Percentiles rank a stretch among this genome's conserved stretches.
Conservation (phyloP, 2,797 vertebrate genomes). For the Aeoliscus strigatus region DNA sequence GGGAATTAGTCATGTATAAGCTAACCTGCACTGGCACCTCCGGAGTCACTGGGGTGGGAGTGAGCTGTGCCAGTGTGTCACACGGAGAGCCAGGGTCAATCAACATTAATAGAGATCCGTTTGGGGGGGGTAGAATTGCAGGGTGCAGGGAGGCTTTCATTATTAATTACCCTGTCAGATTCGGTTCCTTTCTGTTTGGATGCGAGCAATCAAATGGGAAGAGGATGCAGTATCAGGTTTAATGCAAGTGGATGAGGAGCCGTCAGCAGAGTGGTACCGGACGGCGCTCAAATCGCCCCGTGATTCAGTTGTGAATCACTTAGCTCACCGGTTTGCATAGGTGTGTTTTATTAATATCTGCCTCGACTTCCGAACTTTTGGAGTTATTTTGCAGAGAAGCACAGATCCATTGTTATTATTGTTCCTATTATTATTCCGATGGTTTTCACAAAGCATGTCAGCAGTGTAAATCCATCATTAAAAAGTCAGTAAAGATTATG, state of each 20-base stretch:
- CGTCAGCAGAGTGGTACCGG: constrained; percentile 15
- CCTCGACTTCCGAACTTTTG: too few relatives aligned
- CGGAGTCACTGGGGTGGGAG: constrained; percentile 40
- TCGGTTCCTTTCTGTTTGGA: constrained; percentile 49
- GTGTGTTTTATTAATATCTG: too few relatives aligned
- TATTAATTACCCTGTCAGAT: constrained; percentile 66
- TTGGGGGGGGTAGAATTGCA: constrained; percentile 47
- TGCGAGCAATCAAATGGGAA: constrained; percentile 42
- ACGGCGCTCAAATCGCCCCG: constrained; percentile 8
- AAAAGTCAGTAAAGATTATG: constrained; percentile 2
- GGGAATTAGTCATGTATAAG: constrained; percentile 67
- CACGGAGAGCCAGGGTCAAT: constrained; percentile 57
- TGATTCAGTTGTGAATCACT: constrained; percentile 20
- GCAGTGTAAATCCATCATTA: constrained; percentile 29
- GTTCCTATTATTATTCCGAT: too few relatives aligned
- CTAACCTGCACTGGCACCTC: constrained; percentile 67
- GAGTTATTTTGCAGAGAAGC: too few relatives aligned
- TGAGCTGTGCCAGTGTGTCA: constrained; percentile 53
- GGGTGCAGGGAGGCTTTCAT: constrained; percentile 55
- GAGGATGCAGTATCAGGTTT: constrained; percentile 31
- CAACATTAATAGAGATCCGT: constrained; percentile 64
- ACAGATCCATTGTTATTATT: too few relatives aligned
- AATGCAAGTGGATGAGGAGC: constrained; percentile 22
- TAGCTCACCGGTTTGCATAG: constrained; percentile 8
- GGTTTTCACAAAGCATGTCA: constrained; percentile 10